Percentiles rank a stretch among this genome's conserved stretches.
phyloP scores from a whole-genome alignment of 2,797 vertebrate genomes.

The Catostomus latipinnis region DNA sequence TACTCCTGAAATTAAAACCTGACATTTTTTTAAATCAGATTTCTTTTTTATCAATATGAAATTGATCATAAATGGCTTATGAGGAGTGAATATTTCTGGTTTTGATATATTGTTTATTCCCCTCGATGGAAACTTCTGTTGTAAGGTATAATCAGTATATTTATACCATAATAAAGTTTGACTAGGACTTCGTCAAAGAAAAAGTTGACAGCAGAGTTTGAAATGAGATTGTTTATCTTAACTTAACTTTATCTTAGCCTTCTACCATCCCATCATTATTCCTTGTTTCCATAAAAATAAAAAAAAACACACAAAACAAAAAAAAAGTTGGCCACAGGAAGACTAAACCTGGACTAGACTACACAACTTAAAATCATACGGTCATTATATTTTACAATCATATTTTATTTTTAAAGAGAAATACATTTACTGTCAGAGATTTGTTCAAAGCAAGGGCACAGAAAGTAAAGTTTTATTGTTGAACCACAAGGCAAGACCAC shows the following conservation, averaged over 20 bases:
- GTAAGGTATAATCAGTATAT: constrained; percentile 39
- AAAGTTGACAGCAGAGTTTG: constrained; percentile 19
- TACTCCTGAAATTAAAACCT: constrained; percentile 52
- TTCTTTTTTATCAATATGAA: constrained; percentile 43
- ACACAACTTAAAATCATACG: background rate
- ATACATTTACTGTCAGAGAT: background rate
- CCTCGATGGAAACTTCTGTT: constrained; percentile 28
- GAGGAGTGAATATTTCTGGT: constrained; percentile 37
- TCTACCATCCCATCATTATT: constrained; percentile 16
- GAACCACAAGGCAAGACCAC: background rate
- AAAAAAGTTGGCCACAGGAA: too few species aligned
- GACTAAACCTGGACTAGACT: background rate
- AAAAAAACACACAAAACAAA: too few species aligned
- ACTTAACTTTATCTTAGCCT: constrained; percentile 1
- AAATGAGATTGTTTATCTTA: constrained; percentile 36
- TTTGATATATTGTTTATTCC: constrained; percentile 36
- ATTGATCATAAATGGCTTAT: constrained; percentile 29
- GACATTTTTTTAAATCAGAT: constrained; percentile 46
- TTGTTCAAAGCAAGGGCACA: background rate
- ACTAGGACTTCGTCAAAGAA: constrained; percentile 27
- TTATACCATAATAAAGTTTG: constrained; percentile 39
- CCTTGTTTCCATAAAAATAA: constrained; percentile 25
- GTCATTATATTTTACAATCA: constrained; percentile 1
- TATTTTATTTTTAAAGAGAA: background rate
- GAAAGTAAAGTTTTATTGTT: background rate